Percentiles rank a stretch among this genome's conserved stretches.
Conservation (phyloP, 2,113 vertebrate genomes). For the Nansenia antarctica region DNA sequence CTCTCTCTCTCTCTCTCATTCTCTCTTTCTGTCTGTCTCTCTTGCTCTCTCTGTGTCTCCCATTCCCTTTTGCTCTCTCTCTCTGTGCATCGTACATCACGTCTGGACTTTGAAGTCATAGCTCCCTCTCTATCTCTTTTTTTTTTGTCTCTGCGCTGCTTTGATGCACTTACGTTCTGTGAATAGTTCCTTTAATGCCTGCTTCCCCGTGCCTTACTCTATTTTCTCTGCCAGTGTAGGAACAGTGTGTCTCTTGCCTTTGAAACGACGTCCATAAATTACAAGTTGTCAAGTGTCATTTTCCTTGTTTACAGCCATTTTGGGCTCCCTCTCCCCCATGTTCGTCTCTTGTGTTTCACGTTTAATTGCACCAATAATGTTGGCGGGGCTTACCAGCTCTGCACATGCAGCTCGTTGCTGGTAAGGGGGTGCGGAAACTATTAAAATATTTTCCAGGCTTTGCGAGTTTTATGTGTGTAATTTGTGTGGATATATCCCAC, state of each 20-base stretch:
- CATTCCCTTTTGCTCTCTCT: slow-evolving; percentile 17
- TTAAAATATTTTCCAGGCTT: slow-evolving; percentile 79
- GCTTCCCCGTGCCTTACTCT: slow-evolving; percentile 64
- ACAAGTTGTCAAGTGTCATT: slow-evolving; percentile 82
- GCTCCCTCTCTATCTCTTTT: slow-evolving; percentile 53
- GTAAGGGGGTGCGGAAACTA: slow-evolving; percentile 72
- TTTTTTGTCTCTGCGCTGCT: slow-evolving; percentile 62
- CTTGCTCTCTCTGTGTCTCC: slow-evolving; percentile 15
- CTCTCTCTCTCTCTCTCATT: slow-evolving; percentile 39
- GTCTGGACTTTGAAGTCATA: slow-evolving; percentile 69
- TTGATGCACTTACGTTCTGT: slow-evolving; percentile 77
- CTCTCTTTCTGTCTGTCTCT: too few species aligned
- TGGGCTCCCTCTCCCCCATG: slow-evolving; percentile 63
- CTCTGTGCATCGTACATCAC: slow-evolving; percentile 62
- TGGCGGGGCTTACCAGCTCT: slow-evolving; percentile 59
- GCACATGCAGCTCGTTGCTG: slow-evolving; percentile 66
- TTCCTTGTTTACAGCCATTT: slow-evolving; percentile 80
- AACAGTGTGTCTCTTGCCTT: slow-evolving; percentile 69
- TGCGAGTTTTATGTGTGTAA: slow-evolving; percentile 74
- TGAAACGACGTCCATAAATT: slow-evolving; percentile 77
- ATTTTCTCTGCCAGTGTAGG: slow-evolving; percentile 58
- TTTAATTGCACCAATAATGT: slow-evolving; percentile 78
- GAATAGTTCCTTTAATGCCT: slow-evolving; percentile 75
- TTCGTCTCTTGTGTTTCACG: slow-evolving; percentile 70
- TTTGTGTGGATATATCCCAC: slow-evolving; percentile 77